Conservation (phyloP, 2,113 vertebrate genomes). For the Laterallus jamaicensis region DNA sequence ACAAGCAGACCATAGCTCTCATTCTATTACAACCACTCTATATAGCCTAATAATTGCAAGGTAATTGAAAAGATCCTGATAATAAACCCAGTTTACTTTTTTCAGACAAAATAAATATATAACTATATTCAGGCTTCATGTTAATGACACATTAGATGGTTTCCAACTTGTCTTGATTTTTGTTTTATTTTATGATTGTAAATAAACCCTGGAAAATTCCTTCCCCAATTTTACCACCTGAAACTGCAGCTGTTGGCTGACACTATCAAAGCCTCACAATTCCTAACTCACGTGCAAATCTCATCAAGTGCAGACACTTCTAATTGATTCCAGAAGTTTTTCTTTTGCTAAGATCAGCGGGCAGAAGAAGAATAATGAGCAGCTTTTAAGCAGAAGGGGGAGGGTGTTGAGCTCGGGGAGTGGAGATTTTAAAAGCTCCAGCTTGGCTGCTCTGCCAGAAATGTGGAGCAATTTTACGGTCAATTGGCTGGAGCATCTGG, state of each 20-base stretch:
- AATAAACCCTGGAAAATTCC: conserved; percentile 82
- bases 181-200: conserved; percentile 79
- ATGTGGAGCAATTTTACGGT: conserved; percentile 95
- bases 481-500: conserved; percentile 96
- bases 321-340: conserved; percentile 97
- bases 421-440: conserved; percentile 84
- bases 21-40: conserved; percentile 29
- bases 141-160: conserved; percentile 61
- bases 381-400: conserved; percentile 80
- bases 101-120: conserved; percentile 63
- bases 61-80: conserved; percentile 53
- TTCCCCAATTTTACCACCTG: conserved; percentile 86
- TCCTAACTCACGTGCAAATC: conserved; percentile 91
- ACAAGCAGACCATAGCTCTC: not conserved
- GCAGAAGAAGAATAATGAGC: conserved; percentile 85
- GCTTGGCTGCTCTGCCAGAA: conserved; percentile 82
- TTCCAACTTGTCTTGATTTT: conserved; percentile 71
- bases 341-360: conserved; percentile 79
- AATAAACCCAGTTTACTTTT: conserved; percentile 49
- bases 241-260: conserved; percentile 89
- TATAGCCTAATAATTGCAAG: conserved; percentile 43
- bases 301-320: conserved; percentile 91
- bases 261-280: conserved; percentile 80
- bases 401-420: conserved; percentile 70
- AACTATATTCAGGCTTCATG: conserved; percentile 56